Evolutionary conservation across 2,888 invertebrate species (phyloP).

Genomic region (Bombylius discolor): DNA sequence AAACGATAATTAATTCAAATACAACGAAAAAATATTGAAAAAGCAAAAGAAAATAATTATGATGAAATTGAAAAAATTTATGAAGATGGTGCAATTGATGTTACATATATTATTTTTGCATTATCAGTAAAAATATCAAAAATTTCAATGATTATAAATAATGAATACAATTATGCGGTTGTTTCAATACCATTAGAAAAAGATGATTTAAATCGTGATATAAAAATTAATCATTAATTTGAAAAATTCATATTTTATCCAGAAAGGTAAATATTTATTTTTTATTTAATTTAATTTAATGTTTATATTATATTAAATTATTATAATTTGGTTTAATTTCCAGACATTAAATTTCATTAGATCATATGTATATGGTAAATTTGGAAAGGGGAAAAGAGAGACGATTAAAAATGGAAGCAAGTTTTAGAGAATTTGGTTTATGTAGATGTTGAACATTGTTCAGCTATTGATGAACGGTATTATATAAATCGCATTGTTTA

Average conservation of each 20-base stretch:
- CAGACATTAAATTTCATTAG: constrained; percentile 55
- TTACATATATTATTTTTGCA: constrained; percentile 86
- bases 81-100: constrained; percentile 87
- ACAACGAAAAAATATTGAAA: constrained; percentile 15
- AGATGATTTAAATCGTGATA: constrained; percentile 45
- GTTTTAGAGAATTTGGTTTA: constrained; percentile 70
- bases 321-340: constrained; percentile 9
- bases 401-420: constrained; percentile 59
- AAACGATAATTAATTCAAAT: constrained; percentile 21
- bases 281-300: no score
- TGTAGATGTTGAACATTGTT: constrained; percentile 54
- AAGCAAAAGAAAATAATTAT: constrained; percentile 48
- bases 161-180: constrained; percentile 70
- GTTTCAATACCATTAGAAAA: constrained; percentile 68
- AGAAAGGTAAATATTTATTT: no score
- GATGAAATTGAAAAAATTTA: constrained; percentile 85
- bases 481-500: no score
- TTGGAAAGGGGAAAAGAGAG: constrained; percentile 70
- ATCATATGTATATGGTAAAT: constrained; percentile 86
- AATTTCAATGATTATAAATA: constrained; percentile 60
- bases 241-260: no score
- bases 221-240: no score
- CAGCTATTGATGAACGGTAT: constrained; percentile 83
- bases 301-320: not conserved
- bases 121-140: constrained; percentile 57